These are phyloP conservation scores for Eublepharis macularius DNA, from an alignment of 2,113 vertebrate species.

Conservation along the genomic window DNA sequence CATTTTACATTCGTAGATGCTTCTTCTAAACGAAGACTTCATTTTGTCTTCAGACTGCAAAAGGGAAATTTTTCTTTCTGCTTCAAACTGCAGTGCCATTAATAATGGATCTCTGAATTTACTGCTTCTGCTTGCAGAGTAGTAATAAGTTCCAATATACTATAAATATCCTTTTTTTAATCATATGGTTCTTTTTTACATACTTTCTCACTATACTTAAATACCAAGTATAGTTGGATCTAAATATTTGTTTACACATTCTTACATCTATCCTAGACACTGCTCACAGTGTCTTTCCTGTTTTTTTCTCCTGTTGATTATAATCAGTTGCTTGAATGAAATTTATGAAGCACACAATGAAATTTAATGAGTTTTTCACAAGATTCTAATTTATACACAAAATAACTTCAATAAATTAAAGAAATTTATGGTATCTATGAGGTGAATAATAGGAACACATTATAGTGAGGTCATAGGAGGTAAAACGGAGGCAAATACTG, in stretches of 20 bases:
- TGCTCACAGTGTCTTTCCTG: constrained; percentile 11
- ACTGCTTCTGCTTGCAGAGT: rapidly evolving
- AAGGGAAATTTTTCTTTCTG: neutral
- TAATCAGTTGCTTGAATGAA: constrained; percentile 52
- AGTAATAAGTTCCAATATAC: rapidly evolving
- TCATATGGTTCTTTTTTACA: neutral
- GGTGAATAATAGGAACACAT: neutral
- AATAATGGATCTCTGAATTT: neutral
- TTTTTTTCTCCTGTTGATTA: constrained; percentile 33
- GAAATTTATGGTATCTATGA: constrained; percentile 1
- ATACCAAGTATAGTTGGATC: neutral
- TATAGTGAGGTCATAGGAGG: neutral
- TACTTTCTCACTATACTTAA: neutral
- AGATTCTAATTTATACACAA: constrained; percentile 46
- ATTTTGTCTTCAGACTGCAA: neutral
- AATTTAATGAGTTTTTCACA: constrained; percentile 53
- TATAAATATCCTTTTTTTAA: neutral
- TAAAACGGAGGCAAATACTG: neutral
- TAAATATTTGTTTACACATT: constrained; percentile 40
- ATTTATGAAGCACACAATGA: constrained; percentile 60
- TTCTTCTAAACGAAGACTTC: neutral
- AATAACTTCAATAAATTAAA: constrained; percentile 18
- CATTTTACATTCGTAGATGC: neutral
- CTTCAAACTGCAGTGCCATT: rapidly evolving
- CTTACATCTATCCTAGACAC: constrained; percentile 38